phyloP scores from a whole-genome alignment of 1,140 invertebrate species.

The Whitmania pigra region DNA sequence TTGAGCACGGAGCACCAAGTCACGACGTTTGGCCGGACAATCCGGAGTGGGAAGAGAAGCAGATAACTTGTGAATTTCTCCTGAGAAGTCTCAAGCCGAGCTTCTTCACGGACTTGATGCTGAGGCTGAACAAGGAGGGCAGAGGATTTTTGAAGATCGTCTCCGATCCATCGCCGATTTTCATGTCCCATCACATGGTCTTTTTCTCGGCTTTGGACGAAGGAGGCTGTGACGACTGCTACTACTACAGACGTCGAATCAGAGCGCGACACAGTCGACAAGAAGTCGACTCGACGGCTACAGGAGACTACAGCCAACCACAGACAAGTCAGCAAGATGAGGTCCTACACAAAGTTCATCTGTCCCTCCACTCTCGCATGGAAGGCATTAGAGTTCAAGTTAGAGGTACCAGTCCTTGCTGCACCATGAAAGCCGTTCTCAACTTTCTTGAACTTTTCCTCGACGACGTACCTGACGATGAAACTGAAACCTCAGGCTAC shows the following conservation, averaged over 20 bases:
- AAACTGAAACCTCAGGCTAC: conserved; percentile 2
- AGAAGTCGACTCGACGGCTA: not conserved
- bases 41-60: conserved; percentile 26
- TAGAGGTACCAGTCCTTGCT: conserved; percentile 23
- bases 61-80: conserved; percentile 24
- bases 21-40: conserved; percentile 26
- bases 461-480: conserved; percentile 24
- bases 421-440: conserved; percentile 25
- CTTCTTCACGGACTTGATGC: conserved; percentile 23
- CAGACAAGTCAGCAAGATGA: conserved; percentile 10
- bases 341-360: conserved; percentile 24
- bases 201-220: conserved; percentile 24
- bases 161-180: conserved; percentile 22
- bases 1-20: conserved; percentile 22
- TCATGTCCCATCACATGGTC: conserved; percentile 26
- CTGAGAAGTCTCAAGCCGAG: conserved; percentile 19
- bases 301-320: not conserved
- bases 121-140: conserved; percentile 22
- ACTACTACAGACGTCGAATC: conserved; percentile 16
- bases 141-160: conserved; percentile 19
- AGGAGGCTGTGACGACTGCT: conserved; percentile 25
- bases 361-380: conserved; percentile 23
- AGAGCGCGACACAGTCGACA: not conserved
- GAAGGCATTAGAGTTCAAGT: conserved; percentile 21
- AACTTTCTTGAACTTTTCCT: conserved; percentile 24